These are phyloP conservation scores for Torymus texanus DNA, from an alignment of 2,888 invertebrate species.

Conservation along the genomic window DNA sequence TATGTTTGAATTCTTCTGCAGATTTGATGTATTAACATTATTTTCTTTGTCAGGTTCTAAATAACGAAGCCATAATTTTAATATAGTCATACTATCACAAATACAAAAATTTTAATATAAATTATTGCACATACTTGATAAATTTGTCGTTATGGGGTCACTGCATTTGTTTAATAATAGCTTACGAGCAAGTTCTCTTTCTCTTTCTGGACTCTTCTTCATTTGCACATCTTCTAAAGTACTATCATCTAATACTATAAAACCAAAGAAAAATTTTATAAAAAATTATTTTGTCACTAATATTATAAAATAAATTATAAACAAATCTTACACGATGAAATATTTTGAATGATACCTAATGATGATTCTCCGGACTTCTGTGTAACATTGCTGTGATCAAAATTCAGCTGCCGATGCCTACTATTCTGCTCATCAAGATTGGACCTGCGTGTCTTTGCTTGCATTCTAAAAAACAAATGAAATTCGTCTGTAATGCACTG, in stretches of 20 bases:
- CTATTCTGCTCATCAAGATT: slow-evolving; percentile 30
- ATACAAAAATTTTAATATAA: background rate
- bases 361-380: slow-evolving; percentile 62
- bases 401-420: slow-evolving; percentile 45
- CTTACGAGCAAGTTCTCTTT: slow-evolving; percentile 67
- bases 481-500: slow-evolving; percentile 2
- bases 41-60: slow-evolving; percentile 66
- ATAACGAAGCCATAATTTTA: background rate
- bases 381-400: slow-evolving; percentile 30
- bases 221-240: slow-evolving; percentile 54
- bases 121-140: slow-evolving; percentile 26
- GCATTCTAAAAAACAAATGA: slow-evolving; percentile 40
- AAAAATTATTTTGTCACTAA: background rate
- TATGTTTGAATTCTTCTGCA: slow-evolving; percentile 30
- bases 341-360: slow-evolving; percentile 67
- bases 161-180: slow-evolving; percentile 63
- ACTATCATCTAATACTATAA: slow-evolving; percentile 64
- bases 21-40: slow-evolving; percentile 63
- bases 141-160: slow-evolving; percentile 2
- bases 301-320: background rate
- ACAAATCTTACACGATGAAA: slow-evolving; percentile 62
- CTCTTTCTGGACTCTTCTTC: slow-evolving; percentile 56
- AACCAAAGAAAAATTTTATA: slow-evolving; percentile 22
- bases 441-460: slow-evolving; percentile 37
- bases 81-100: background rate